A percentile compares a stretch with the other conserved stretches of the same genome.
Conservation (phyloP, 2,888 invertebrate species). For the Diaphora mendica region DNA sequence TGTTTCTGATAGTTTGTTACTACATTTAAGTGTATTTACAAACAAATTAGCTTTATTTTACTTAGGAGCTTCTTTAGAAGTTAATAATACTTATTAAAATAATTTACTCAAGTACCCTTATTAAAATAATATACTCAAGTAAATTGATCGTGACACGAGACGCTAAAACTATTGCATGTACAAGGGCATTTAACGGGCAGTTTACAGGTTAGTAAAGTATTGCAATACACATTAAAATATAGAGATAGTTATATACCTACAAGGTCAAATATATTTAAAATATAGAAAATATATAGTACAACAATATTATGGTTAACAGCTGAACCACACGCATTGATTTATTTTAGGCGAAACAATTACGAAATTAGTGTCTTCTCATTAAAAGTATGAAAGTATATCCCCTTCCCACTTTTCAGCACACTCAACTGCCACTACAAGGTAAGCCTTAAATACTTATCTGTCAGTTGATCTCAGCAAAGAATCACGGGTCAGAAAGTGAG, state of each 20-base stretch:
- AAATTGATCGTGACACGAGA: conserved; percentile 19
- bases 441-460: too few relatives aligned
- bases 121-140: conserved; percentile 12
- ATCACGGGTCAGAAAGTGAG: too few relatives aligned
- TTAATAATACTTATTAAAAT: not conserved
- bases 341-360: not conserved
- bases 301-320: conserved; percentile 36
- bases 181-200: conserved; percentile 37
- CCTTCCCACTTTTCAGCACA: too few relatives aligned
- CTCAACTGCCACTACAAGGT: too few relatives aligned
- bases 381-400: not conserved
- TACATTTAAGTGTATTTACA: not conserved
- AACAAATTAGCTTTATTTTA: not conserved
- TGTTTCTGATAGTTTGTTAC: not conserved
- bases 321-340: conserved; percentile 36
- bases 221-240: conserved; percentile 38
- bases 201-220: conserved; percentile 36
- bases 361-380: conserved; percentile 1
- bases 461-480: too few relatives aligned
- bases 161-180: conserved; percentile 37
- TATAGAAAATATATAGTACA: conserved; percentile 24
- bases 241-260: conserved; percentile 48
- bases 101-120: conserved; percentile 4
- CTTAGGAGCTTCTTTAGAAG: not conserved
- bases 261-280: conserved; percentile 43